Evolutionary conservation across 2,113 vertebrate species (phyloP).

Genomic region (Carollia perspicillata): DNA sequence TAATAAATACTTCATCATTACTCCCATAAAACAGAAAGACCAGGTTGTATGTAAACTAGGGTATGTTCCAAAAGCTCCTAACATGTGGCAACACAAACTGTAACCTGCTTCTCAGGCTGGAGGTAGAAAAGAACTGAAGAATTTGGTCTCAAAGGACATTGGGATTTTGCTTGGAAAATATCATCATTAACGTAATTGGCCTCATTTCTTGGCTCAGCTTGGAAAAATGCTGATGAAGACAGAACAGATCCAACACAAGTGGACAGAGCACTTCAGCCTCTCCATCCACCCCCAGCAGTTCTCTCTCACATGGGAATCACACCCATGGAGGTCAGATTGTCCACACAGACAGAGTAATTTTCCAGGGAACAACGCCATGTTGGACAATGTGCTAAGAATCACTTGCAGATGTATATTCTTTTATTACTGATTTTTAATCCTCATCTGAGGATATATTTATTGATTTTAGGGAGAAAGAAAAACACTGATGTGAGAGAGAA

Average conservation of each 20-base stretch:
- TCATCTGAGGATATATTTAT: too few relatives aligned
- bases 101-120: not conserved
- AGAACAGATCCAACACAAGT: not conserved
- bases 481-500: too few relatives aligned
- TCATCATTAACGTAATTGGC: not conserved
- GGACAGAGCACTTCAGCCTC: not conserved
- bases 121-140: not conserved
- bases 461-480: too few relatives aligned
- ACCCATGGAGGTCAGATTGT: not conserved
- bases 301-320: not conserved
- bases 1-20: not conserved
- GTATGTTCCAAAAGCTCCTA: not conserved
- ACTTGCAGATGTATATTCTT: not conserved
- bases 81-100: not conserved
- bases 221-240: slow-evolving; percentile 62
- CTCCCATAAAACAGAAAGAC: not conserved
- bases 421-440: too few relatives aligned
- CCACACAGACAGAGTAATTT: not conserved
- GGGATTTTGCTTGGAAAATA: slow-evolving; percentile 6
- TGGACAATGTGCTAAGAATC: not conserved
- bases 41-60: not conserved
- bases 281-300: not conserved
- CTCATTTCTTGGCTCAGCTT: slow-evolving; percentile 10
- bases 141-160: not conserved
- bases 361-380: not conserved